phyloP scores from a whole-genome alignment of 1,140 invertebrate genomes.

The Camponotus pennsylvanicus region DNA sequence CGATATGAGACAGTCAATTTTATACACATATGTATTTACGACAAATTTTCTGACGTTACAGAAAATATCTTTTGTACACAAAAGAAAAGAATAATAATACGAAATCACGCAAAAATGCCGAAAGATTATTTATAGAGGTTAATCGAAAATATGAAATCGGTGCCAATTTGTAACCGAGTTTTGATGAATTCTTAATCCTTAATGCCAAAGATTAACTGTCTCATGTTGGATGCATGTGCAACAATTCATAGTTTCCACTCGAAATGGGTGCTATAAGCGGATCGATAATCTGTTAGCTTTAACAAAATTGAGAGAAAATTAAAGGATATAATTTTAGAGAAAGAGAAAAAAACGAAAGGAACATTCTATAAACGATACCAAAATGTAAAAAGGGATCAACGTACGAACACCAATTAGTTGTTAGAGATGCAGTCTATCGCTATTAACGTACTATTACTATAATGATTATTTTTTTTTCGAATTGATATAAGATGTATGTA shows the following conservation, averaged over 20 bases:
- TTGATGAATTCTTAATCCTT: not conserved
- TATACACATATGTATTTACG: slow-evolving; percentile 26
- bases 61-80: no score
- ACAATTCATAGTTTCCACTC: slow-evolving; percentile 24
- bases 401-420: slow-evolving; percentile 86
- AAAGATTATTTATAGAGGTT: not conserved
- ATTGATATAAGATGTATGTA: slow-evolving; percentile 45
- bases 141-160: not conserved
- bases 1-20: slow-evolving; percentile 48
- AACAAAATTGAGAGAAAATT: slow-evolving; percentile 14
- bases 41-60: not conserved
- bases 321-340: slow-evolving; percentile 37
- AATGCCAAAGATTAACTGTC: slow-evolving; percentile 52
- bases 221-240: slow-evolving; percentile 35
- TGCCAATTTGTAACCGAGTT: slow-evolving; percentile 14
- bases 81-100: not conserved
- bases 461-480: slow-evolving; percentile 65
- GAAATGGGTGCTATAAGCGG: slow-evolving; percentile 19
- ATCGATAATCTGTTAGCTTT: slow-evolving; percentile 56
- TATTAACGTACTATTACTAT: slow-evolving; percentile 70
- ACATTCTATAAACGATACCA: slow-evolving; percentile 62
- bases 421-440: slow-evolving; percentile 84
- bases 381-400: slow-evolving; percentile 85
- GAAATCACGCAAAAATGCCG: not conserved
- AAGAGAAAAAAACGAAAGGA: slow-evolving; percentile 15